Conservation (phyloP, 2,797 vertebrate genomes). For the Podarcis lilfordi region DNA sequence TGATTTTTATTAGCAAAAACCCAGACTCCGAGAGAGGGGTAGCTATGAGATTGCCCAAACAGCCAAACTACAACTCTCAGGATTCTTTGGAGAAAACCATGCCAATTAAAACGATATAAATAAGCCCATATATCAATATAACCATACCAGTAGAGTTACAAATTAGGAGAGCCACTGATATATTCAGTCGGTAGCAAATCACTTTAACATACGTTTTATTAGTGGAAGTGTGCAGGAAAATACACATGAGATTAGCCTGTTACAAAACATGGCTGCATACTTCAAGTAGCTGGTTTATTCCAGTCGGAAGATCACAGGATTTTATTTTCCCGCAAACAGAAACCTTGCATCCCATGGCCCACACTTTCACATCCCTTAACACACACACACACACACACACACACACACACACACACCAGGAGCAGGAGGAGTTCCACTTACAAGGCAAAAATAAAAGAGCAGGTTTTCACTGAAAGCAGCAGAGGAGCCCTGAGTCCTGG, state of each 20-base stretch:
- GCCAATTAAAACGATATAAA: neutral
- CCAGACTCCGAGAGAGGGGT: neutral
- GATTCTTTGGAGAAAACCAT: neutral
- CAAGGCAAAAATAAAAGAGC: neutral
- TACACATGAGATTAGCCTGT: neutral
- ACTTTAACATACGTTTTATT: neutral
- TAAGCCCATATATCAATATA: neutral
- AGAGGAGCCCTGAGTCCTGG: too few species aligned
- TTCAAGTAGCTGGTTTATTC: neutral
- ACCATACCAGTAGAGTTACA: neutral
- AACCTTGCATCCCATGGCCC: too few species aligned
- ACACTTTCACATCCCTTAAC: too few species aligned
- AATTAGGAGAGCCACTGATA: neutral
- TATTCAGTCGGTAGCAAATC: neutral
- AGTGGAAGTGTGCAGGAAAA: neutral
- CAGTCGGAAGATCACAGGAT: neutral
- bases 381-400: too few species aligned
- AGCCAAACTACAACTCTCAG: neutral
- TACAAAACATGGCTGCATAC: neutral
- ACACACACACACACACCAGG: too few species aligned
- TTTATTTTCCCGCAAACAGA: neutral
- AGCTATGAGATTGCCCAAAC: neutral
- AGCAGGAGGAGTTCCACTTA: too few species aligned
- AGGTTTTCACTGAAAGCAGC: too few species aligned
- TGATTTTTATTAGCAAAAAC: rapidly evolving